Percentiles rank a stretch among this genome's conserved stretches.
Evolutionary conservation across 1,140 invertebrate genomes (phyloP).

Genomic region (Calephelis virginiensis): DNA sequence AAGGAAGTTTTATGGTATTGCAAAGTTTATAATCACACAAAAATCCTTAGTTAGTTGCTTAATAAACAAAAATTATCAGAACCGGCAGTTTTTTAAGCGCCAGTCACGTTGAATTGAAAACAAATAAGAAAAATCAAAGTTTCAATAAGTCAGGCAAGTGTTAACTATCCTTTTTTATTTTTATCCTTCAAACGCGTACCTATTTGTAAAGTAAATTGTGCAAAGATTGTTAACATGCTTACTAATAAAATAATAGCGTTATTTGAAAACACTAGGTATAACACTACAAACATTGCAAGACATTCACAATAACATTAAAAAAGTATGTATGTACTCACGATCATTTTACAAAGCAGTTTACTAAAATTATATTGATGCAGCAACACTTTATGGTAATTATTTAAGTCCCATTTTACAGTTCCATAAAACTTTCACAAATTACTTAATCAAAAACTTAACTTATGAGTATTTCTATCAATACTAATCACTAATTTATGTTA

Average conservation of each 20-base stretch:
- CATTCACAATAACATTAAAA: constrained; percentile 34
- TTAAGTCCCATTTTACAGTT: constrained; percentile 6
- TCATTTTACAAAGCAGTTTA: constrained; percentile 37
- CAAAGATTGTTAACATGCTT: constrained; percentile 9
- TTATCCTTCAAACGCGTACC: not conserved
- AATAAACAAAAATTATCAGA: not conserved
- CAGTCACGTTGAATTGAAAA: constrained; percentile 17
- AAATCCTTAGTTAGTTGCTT: not conserved
- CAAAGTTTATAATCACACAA: not conserved
- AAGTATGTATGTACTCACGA: constrained; percentile 37
- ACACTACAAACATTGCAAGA: constrained; percentile 7
- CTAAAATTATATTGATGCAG: constrained; percentile 8
- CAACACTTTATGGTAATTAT: constrained; percentile 6
- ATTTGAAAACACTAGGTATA: not conserved
- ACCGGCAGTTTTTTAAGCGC: constrained; percentile 9
- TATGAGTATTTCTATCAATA: constrained; percentile 33
- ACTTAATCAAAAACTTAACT: constrained; percentile 27
- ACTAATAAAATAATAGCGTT: constrained; percentile 3
- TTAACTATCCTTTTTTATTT: not conserved
- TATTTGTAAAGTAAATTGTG: not conserved
- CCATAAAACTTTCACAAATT: constrained; percentile 7
- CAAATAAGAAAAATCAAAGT: constrained; percentile 8
- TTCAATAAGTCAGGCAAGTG: not conserved
- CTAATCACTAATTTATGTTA: constrained; percentile 7
- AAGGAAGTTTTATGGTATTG: not conserved